Percentiles rank a stretch among this genome's conserved stretches.
These are phyloP conservation scores for Endotricha flammealis DNA, from an alignment of 2,888 invertebrate species.

Conservation along the genomic window DNA sequence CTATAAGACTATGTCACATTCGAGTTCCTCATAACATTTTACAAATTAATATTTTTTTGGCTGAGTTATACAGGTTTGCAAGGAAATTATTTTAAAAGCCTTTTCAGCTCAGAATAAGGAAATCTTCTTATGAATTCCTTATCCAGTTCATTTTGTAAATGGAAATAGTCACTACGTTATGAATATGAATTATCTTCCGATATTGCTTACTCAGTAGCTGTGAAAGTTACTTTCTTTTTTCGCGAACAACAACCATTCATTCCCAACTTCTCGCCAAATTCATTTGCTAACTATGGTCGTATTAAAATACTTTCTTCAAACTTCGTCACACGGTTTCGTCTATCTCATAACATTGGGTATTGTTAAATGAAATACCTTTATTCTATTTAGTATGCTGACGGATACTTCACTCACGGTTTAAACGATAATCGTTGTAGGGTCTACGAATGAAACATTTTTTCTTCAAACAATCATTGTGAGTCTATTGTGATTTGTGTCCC, in stretches of 20 bases:
- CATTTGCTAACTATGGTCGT: constrained; percentile 24
- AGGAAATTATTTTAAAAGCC: background rate
- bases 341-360: no score
- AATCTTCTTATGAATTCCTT: constrained; percentile 12
- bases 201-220: constrained; percentile 34
- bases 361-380: no score
- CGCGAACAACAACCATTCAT: constrained; percentile 42
- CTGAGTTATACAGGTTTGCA: background rate
- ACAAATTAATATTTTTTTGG: background rate
- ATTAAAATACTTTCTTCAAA: constrained; percentile 25
- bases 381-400: no score
- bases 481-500: no score
- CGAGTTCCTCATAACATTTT: no score
- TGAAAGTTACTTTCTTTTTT: constrained; percentile 59
- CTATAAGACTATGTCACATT: no score
- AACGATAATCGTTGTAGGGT: no score
- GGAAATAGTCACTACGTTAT: constrained; percentile 25
- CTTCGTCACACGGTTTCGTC: no score
- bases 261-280: constrained; percentile 32
- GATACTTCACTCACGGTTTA: no score
- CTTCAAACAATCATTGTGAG: no score
- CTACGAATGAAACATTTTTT: no score
- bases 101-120: background rate
- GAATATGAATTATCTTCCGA: constrained; percentile 21
- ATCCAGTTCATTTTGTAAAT: constrained; percentile 7